phyloP scores from a whole-genome alignment of 2,888 invertebrate genomes.

The Idaea straminata region DNA sequence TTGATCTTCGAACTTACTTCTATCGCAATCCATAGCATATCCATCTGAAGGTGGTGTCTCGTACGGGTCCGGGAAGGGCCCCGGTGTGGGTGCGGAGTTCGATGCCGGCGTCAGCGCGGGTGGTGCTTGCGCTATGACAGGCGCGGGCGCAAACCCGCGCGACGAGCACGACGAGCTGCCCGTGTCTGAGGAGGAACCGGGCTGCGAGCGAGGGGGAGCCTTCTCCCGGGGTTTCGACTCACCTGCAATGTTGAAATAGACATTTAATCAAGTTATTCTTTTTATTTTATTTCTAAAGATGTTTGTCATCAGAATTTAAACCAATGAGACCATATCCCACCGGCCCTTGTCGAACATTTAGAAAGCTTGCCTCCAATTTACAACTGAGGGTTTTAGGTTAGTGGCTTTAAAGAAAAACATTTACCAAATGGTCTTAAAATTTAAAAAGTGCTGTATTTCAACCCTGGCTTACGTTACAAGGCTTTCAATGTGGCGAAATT shows the following conservation, averaged over 20 bases:
- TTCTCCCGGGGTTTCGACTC: slow-evolving; percentile 45
- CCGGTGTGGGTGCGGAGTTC: slow-evolving; percentile 53
- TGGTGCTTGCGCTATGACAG: slow-evolving; percentile 49
- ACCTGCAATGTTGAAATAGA: slow-evolving; percentile 33
- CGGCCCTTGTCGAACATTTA: too few species aligned
- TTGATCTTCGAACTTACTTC: slow-evolving; percentile 40
- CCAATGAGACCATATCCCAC: too few species aligned
- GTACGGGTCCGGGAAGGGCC: slow-evolving; percentile 49
- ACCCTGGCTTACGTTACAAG: too few species aligned
- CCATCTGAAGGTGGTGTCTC: slow-evolving; percentile 40
- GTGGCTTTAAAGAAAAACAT: too few species aligned
- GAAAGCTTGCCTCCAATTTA: too few species aligned
- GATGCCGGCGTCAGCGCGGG: slow-evolving; percentile 47
- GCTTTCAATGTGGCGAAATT: too few species aligned
- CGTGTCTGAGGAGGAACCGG: slow-evolving; percentile 68
- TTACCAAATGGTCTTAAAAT: too few species aligned
- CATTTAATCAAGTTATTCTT: too few species aligned
- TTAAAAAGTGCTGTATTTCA: too few species aligned
- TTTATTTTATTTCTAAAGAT: too few species aligned
- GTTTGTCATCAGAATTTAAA: too few species aligned
- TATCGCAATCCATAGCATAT: slow-evolving; percentile 65
- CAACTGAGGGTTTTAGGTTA: too few species aligned
- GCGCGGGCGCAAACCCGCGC: slow-evolving; percentile 49
- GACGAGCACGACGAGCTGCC: slow-evolving; percentile 80
- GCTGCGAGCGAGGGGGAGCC: slow-evolving; percentile 12